Evolutionary conservation across 37 sponge, comb jelly and placozoan species (phyloP), one percentile per base, ranked within the genome.

Genomic region (Axinella damicornis): DNA sequence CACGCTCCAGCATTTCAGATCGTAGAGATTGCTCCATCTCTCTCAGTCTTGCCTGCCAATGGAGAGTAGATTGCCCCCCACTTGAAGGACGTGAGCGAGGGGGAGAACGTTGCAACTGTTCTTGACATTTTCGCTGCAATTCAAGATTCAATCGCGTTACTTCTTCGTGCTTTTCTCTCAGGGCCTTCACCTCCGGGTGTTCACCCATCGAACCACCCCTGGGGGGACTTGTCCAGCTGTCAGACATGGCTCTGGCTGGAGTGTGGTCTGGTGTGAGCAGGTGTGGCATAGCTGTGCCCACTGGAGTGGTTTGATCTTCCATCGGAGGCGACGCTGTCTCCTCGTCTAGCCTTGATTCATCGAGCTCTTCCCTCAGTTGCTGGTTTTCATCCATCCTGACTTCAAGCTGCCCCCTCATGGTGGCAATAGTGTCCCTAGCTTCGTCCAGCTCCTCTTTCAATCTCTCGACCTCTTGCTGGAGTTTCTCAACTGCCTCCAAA

Each of bases 151-250:
- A 53, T 35, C 93, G 24, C 35, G 83, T 76, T 46, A 88, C 78
- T 57, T 88, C 89, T 72, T 85, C 76, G 58, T 93, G 82, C 71
- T 81, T 88, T 19, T 74, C 77, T 40, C 64, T 76, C 16, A 88
- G 79, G 2, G 85, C 81, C 4, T 57, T 84, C 63, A 93, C 71
- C 36, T 92, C 84, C 17, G 76, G 69, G 19, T 70, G 80, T 15
- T 84, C 84, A 21, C 80, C 71, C 22, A 38, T 28, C 20, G 36
- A n/a, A 16, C 1, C 37, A n/a, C 57, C 55, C 30, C 69, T 22
- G 16, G 73, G 21, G 0, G 88, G 85, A 32, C 76, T 81, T 1
- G 90, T 89, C 90, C 90, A 89, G 32, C 79, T 77, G 18, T 83
- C 90, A 13, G 77, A 64, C 58, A 34, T 63, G 17, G 40, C 53